A percentile compares a stretch with the other conserved stretches of the same genome.
Evolutionary conservation across 2,797 vertebrate genomes (phyloP).

Genomic region (Takifugu ocellatus): DNA sequence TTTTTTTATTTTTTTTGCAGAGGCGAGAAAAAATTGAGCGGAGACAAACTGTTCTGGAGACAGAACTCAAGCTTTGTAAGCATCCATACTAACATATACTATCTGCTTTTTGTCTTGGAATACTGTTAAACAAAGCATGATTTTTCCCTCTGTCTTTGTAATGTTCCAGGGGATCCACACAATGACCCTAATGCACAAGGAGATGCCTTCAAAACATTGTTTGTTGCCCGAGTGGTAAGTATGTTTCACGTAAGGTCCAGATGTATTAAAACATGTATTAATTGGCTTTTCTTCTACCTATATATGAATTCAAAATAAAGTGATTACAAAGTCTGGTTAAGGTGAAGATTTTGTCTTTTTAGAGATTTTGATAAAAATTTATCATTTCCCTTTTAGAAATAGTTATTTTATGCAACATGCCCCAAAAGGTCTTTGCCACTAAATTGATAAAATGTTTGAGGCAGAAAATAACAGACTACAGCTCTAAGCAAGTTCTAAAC

Average conservation of each 20-base stretch:
- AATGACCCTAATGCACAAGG: constrained; percentile 93
- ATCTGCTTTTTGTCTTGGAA: background rate
- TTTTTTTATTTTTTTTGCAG: constrained; percentile 60
- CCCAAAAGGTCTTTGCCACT: too few species aligned
- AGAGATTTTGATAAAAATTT: too few species aligned
- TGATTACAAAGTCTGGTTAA: too few species aligned
- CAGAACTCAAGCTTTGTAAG: constrained; percentile 93
- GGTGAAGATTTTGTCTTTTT: too few species aligned
- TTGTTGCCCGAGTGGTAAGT: constrained; percentile 92
- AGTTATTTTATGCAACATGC: too few species aligned
- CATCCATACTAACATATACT: constrained; percentile 6
- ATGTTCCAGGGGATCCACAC: constrained; percentile 87
- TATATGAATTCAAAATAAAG: too few species aligned
- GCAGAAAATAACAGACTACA: too few species aligned
- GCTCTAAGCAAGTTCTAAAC: too few species aligned
- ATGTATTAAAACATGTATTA: background rate
- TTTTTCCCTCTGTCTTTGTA: background rate
- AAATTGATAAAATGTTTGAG: too few species aligned
- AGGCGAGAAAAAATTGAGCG: constrained; percentile 93
- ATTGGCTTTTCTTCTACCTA: too few species aligned
- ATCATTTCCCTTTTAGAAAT: too few species aligned
- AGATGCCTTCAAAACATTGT: constrained; percentile 93
- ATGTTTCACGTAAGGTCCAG: background rate
- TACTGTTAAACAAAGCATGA: background rate
- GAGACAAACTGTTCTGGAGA: constrained; percentile 87